These are phyloP conservation scores for Pogonomyrmex barbatus DNA, from an alignment of 1,140 invertebrate genomes.

Conservation along the genomic window DNA sequence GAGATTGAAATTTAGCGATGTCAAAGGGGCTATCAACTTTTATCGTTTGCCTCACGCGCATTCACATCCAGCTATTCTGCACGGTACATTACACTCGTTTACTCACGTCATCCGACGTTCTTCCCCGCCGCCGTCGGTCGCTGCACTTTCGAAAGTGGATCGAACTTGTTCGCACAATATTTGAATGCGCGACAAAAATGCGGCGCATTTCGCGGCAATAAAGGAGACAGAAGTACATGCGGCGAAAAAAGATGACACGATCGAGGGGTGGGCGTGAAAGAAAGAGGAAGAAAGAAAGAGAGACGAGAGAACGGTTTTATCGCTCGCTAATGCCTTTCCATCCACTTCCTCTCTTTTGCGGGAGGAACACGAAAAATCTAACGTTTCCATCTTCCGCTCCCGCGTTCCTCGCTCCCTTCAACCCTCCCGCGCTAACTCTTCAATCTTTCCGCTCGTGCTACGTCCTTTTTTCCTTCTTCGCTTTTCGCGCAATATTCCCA, in stretches of 20 bases:
- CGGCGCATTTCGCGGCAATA: slow-evolving; percentile 20
- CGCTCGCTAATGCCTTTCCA: slow-evolving; percentile 62
- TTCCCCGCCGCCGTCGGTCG: slow-evolving; percentile 1
- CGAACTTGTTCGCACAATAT: slow-evolving; percentile 53
- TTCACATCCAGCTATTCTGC: slow-evolving; percentile 50
- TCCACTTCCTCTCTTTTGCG: slow-evolving; percentile 58
- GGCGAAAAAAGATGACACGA: slow-evolving; percentile 45
- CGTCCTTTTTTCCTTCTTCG: slow-evolving; percentile 36
- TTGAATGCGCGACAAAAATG: slow-evolving; percentile 53
- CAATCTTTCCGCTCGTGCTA: slow-evolving; percentile 47
- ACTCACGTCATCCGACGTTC: slow-evolving; percentile 44
- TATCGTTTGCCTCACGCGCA: slow-evolving; percentile 40
- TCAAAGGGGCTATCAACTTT: slow-evolving; percentile 41
- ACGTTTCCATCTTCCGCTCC: slow-evolving; percentile 57
- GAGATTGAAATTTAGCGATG: slow-evolving; percentile 32
- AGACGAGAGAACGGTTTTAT: slow-evolving; percentile 54
- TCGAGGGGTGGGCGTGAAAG: neutral
- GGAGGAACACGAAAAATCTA: slow-evolving; percentile 64
- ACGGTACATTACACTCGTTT: slow-evolving; percentile 61
- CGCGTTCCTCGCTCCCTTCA: neutral
- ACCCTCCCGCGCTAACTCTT: slow-evolving; percentile 17
- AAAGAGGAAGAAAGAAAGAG: neutral
- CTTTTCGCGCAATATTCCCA: slow-evolving; percentile 52
- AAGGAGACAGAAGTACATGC: slow-evolving; percentile 50
- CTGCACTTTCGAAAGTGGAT: slow-evolving; percentile 54